Percentiles rank a stretch among this genome's conserved stretches.
Evolutionary conservation across 2,888 invertebrate species (phyloP).

Genomic region (Drosophila flavopinicola): DNA sequence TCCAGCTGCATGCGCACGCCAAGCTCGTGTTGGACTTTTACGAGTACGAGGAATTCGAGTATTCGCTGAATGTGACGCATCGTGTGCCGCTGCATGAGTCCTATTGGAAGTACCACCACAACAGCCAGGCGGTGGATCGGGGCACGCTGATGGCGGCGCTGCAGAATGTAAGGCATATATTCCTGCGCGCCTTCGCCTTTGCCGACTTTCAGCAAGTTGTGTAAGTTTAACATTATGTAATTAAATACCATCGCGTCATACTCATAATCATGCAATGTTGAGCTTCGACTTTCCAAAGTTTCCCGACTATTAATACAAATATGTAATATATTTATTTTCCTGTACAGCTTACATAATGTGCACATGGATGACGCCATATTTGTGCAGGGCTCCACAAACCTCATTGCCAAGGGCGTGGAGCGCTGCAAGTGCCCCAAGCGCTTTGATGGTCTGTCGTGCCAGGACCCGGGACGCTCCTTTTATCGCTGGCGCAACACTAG

Average conservation of each 20-base stretch:
- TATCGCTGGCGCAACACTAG: conserved; percentile 89
- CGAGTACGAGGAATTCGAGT: conserved; percentile 84
- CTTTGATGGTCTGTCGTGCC: conserved; percentile 95
- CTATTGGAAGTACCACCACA: conserved; percentile 87
- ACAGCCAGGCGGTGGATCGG: conserved; percentile 87
- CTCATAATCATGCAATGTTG: too few species aligned
- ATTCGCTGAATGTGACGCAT: conserved; percentile 85
- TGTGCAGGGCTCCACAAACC: conserved; percentile 87
- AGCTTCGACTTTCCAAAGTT: too few species aligned
- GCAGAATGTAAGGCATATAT: conserved; percentile 92
- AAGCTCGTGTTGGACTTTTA: conserved; percentile 91
- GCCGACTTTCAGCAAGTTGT: conserved; percentile 87
- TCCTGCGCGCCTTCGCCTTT: conserved; percentile 89
- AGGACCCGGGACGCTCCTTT: conserved; percentile 93
- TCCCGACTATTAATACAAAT: too few species aligned
- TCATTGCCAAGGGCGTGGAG: conserved; percentile 92
- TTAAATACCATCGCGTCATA: too few species aligned
- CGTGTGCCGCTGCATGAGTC: conserved; percentile 90
- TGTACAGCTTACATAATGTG: conserved; percentile 89
- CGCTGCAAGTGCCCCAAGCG: conserved; percentile 92
- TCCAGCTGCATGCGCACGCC: conserved; percentile 91
- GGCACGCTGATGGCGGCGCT: conserved; percentile 95
- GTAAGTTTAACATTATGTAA: too few species aligned
- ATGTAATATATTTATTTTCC: background rate
- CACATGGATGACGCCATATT: conserved; percentile 92